Base-by-base conservation (phyloP, 1,140 invertebrate species). In the Theocolax elegans region DNA sequence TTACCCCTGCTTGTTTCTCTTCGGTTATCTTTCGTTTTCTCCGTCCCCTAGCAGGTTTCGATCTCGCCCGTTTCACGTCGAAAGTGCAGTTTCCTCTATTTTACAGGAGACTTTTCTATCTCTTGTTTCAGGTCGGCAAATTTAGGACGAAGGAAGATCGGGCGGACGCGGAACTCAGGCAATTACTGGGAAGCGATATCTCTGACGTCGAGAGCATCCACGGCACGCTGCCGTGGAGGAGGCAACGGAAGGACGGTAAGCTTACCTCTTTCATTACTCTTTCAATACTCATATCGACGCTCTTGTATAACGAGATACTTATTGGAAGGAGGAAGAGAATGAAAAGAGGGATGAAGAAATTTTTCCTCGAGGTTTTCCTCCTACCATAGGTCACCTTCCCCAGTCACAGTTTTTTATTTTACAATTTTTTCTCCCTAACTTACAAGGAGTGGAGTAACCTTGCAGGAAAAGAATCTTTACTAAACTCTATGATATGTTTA, bases 91-190 rank as follows among this genome's bases (percentile, higher is more conserved):
- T n/a, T n/a, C n/a, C n/a, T 23, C 51, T 4, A 40, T 15, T 38
- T 19, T 40, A 21, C 3, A 46, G n/a, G 27, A 56, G 40, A 58
- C 15, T 68, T 63, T 59, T 56, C 60, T 64, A 48, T 51, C 51
- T 71, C 69, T 76, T 78, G 71, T 86, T 84, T 40, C 79, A 92
- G 92, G 90, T 92, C 73, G 91, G 90, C 27, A 93, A 92, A 81
- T 92, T 93, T 81, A 79, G 88, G 73, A 91, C 91, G 79, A 93
- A 92, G 82, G 93, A 94, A 80, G 92, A 94, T 83, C 87, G 91
- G 68, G 92, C 92, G 29, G 93, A 94, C 81, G 91, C 90, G 6
- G 92, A 94, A 81, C 87, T 94, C 59, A 88, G 92, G 49, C 90
- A 93, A 82, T 86, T 94, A 38, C 84, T 94, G 23, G 89, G 90